Percentiles rank a stretch among this genome's conserved stretches.
These are phyloP conservation scores for Fratercula arctica DNA, from an alignment of 2,797 vertebrate genomes.

Conservation along the genomic window DNA sequence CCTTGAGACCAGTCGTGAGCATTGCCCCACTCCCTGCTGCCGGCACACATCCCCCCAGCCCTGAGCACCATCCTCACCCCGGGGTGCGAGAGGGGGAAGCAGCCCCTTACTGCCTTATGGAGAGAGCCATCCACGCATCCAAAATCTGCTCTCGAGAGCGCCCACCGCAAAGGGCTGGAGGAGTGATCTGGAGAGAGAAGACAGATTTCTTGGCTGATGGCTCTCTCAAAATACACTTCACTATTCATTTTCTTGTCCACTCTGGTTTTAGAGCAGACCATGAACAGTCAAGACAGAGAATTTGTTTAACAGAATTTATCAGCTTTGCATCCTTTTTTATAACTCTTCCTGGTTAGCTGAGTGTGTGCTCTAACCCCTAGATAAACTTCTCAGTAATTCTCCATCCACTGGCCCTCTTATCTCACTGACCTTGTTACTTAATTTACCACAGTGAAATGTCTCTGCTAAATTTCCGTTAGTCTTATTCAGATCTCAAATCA, in stretches of 20 bases:
- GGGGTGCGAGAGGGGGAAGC: accelerated
- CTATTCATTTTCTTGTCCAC: neutral
- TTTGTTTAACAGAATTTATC: neutral
- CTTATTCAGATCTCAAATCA: neutral
- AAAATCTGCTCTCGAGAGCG: accelerated
- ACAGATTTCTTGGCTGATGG: neutral
- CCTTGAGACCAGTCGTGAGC: accelerated
- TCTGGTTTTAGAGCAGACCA: neutral
- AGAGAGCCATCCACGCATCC: neutral
- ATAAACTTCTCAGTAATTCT: neutral
- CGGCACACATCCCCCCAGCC: neutral
- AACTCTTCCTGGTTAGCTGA: neutral
- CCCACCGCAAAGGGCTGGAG: neutral
- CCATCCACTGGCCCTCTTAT: neutral
- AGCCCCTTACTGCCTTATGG: neutral
- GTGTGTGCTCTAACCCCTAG: neutral
- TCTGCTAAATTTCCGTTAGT: neutral
- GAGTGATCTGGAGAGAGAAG: neutral
- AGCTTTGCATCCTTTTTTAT: neutral
- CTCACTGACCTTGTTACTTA: neutral
- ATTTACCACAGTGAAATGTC: neutral
- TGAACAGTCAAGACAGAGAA: neutral
- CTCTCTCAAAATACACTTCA: neutral
- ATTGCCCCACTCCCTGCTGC: neutral
- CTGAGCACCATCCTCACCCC: neutral